Evolutionary conservation across 2,113 vertebrate genomes (phyloP), one percentile per base, ranked within the genome.

Genomic region (Takifugu bimaculatus): DNA sequence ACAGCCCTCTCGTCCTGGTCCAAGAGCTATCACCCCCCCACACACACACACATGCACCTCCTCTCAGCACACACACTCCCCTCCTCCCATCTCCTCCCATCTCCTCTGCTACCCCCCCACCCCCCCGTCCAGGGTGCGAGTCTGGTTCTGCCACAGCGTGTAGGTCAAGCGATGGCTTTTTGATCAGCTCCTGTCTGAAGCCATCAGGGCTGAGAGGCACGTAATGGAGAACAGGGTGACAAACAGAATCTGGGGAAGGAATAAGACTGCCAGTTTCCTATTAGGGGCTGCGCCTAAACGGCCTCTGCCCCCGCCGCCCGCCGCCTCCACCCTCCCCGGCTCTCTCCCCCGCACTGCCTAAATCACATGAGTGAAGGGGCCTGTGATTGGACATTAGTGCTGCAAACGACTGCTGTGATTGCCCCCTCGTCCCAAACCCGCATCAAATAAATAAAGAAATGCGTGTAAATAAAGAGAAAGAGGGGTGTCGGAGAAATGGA

Each of bases 241-340:
- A 98, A 98, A 98, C 93, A 96, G 93, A 97, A 98, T 99, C 84
- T 86, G 81, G 84, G 87, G 84, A 88, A 87, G 86, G 88, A 98
- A 99, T 98, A 97, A 97, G 95, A 94, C 95, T 98, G 97, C 97
- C 96, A 98, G 93, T 98, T 98, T 91, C 95, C 95, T 96, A 98
- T 99, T 99, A 99, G 94, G 93, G 76, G 53, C 79, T 60, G 60
- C 74, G 48, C 77, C 81, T 88, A 88, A 90, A 90, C 75, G 85
- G 80, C 85, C 84, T 71, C 70, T 62, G 63, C 72, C 61, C 71
- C 68, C n/a, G 51, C 45, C 26, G 29, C 47, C 45, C 42, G 15
- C 51, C 55, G 43, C 35, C 51, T 59, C 65, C 86, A 88, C 88
- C 85, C 47, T 62, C 59, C 74, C 85, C 92, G 91, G 87, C 90